Base-by-base conservation (phyloP, 2,113 vertebrate genomes). In the Cheirogaleus medius region DNA sequence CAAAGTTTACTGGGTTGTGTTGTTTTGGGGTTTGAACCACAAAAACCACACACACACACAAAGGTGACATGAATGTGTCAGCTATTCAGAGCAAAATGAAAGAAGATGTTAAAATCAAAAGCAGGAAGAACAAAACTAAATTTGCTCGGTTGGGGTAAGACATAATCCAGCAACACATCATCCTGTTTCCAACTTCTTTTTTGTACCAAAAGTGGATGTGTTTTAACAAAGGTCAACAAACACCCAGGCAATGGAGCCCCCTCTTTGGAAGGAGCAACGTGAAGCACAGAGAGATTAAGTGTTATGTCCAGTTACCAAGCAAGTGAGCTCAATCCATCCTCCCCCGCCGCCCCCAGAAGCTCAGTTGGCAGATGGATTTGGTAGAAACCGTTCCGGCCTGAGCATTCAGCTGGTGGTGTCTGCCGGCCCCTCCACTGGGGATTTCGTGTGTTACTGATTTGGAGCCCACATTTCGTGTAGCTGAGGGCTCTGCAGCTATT, bases 161-260 rank as follows among this genome's bases (percentile, higher is more conserved):
- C 3, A 11, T 1, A 29, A 34, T 11, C 27, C n/a, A 39, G 12
- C 10, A 27, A 4, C 7, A 9, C 5, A 10, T 7, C 13, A 15
- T 6, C 25, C 4, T 37, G 5, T 5, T 6, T 39, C 5, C 34
- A 25, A 5, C 25, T 23, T 20, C 44, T 42, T 47, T 21, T n/a
- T 39, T 32, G 47, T 37, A 10, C 47, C 34, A 15, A 64, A 78
- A 54, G 18, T 6, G 23, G 23, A 6, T 32, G 52, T 87, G 52
- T 80, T 66, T 80, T 73, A 47, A 52, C 34, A 9, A 60, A 73
- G 27, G 17, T 42, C 20, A 42, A 21, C 14, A 5, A 34, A 29
- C 20, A 14, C 6, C n/a, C 52, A 27, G 54, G 32, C n/a, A 8
- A 29, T 44, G 12, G 5, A 9, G 15, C 15, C 2, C 14, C 34